Conservation (phyloP, 2,113 vertebrate species). For the Solea senegalensis region DNA sequence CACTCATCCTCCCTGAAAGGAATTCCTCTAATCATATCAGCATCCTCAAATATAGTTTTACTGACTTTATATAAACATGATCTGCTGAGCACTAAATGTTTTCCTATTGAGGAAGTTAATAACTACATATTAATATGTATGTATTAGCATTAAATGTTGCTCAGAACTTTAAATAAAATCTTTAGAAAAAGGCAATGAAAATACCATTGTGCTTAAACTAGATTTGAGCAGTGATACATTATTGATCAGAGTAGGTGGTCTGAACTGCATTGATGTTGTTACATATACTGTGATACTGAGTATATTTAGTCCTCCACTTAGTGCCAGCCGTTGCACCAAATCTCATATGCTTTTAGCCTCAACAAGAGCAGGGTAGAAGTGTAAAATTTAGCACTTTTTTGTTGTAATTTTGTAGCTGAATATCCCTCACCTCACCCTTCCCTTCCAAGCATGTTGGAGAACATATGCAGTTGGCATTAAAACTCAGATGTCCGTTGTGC, state of each 20-base stretch:
- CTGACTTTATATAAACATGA: background rate
- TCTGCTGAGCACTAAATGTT: background rate
- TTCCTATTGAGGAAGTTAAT: too few relatives aligned
- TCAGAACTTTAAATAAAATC: background rate
- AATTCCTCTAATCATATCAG: constrained; percentile 9
- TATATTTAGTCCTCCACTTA: constrained; percentile 2
- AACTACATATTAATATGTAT: background rate
- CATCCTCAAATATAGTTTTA: background rate
- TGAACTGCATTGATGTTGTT: background rate
- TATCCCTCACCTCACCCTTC: too few relatives aligned
- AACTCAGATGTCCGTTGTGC: too few relatives aligned
- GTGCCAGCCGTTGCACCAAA: constrained; percentile 14
- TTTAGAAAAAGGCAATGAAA: background rate
- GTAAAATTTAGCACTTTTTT: too few relatives aligned
- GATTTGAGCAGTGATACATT: background rate
- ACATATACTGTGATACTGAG: background rate
- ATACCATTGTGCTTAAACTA: background rate
- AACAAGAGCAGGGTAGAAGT: constrained; percentile 9
- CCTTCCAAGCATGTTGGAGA: too few relatives aligned
- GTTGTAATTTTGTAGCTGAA: too few relatives aligned
- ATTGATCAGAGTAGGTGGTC: background rate
- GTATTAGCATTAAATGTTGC: background rate
- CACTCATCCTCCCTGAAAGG: background rate
- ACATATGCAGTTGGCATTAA: too few relatives aligned
- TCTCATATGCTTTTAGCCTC: constrained; percentile 7